Evolutionary conservation across 2,888 invertebrate genomes (phyloP).

Genomic region (Pachydiplax longipennis): DNA sequence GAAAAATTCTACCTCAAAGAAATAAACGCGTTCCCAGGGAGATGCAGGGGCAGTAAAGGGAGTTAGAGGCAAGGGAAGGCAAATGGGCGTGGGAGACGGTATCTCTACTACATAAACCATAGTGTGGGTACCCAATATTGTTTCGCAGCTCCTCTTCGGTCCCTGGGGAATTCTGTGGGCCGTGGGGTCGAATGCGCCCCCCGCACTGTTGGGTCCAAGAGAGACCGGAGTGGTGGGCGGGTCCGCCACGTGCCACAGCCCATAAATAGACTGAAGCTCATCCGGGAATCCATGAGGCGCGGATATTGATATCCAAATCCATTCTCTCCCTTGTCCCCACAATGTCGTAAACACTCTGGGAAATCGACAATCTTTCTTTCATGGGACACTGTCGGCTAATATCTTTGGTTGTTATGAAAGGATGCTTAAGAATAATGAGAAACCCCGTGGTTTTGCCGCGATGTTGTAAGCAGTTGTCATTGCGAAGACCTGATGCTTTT

Average conservation of each 20-base stretch:
- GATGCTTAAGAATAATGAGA: too few species aligned
- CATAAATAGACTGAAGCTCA: constrained; percentile 4
- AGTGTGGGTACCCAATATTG: not conserved
- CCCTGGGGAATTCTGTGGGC: not conserved
- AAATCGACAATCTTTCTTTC: not conserved
- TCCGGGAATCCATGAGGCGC: not conserved
- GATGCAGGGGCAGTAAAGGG: not conserved
- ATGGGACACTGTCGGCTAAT: too few species aligned
- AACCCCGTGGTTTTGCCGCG: too few species aligned
- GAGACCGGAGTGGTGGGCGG: not conserved
- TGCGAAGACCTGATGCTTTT: too few species aligned
- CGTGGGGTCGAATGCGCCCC: not conserved
- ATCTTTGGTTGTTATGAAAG: too few species aligned
- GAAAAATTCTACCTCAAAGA: not conserved
- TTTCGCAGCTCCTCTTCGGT: not conserved
- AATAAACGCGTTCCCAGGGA: not conserved
- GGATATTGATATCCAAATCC: constrained; percentile 37
- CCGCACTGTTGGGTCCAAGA: not conserved
- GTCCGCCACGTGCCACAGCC: not conserved
- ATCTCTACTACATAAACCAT: not conserved
- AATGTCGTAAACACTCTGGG: constrained; percentile 6
- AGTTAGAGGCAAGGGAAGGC: not conserved
- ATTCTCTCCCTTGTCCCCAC: not conserved
- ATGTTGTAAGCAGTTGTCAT: too few species aligned
- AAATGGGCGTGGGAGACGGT: not conserved